Conservation (phyloP, 1,140 invertebrate species). For the Episyrphus balteatus region DNA sequence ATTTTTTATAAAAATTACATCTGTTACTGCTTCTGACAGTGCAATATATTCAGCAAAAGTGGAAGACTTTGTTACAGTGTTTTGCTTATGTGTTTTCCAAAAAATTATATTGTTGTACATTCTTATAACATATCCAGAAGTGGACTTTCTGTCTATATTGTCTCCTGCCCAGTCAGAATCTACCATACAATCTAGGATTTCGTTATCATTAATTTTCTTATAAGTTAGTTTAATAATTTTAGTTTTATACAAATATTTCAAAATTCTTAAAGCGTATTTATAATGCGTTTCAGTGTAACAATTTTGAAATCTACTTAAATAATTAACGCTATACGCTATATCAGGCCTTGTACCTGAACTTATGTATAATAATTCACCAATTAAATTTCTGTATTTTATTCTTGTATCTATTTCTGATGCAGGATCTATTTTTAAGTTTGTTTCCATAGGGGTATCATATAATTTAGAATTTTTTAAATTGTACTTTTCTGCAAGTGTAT, state of each 20-base stretch:
- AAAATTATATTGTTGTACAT: too few species aligned
- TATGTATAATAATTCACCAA: conserved; percentile 35
- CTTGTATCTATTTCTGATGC: neutral
- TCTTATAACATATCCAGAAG: conserved; percentile 27
- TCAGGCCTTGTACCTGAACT: conserved; percentile 35
- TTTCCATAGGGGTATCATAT: conserved; percentile 33
- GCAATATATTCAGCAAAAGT: neutral
- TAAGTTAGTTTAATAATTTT: conserved; percentile 31
- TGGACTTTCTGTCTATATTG: conserved; percentile 30
- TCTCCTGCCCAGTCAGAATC: conserved; percentile 34
- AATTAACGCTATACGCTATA: conserved; percentile 14
- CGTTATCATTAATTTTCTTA: conserved; percentile 16
- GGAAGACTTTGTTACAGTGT: too few species aligned
- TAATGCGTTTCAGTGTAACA: conserved; percentile 31
- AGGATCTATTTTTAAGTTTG: conserved; percentile 33
- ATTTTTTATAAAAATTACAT: neutral
- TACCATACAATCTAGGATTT: conserved; percentile 28
- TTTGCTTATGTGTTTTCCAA: too few species aligned
- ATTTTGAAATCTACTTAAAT: conserved; percentile 26
- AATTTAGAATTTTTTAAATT: conserved; percentile 18
- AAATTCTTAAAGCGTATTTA: conserved; percentile 37
- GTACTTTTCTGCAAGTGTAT: conserved; percentile 32
- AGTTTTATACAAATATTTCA: conserved; percentile 31
- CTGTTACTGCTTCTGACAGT: neutral
- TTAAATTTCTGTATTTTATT: conserved; percentile 20